phyloP scores from a whole-genome alignment of 1,140 invertebrate species.

The Eubasilissa regina region DNA sequence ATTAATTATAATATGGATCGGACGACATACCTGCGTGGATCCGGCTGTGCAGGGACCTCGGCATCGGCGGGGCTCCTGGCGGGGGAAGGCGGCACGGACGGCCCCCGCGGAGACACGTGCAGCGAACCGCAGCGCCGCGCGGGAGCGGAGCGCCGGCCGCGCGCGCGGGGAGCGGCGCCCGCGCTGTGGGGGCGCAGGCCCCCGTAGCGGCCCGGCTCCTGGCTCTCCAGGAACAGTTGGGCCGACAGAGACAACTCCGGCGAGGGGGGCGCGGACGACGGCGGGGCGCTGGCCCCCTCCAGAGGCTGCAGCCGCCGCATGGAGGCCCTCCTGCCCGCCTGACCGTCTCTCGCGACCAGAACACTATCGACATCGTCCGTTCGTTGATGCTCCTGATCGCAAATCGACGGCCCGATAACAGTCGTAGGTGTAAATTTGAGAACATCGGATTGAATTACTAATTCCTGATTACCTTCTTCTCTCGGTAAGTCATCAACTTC shows the following conservation, averaged over 20 bases:
- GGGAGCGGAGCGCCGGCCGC: constrained; percentile 26
- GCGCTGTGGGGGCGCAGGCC: constrained; percentile 17
- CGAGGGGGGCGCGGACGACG: constrained; percentile 37
- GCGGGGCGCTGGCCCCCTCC: constrained; percentile 46
- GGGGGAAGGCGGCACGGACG: background rate
- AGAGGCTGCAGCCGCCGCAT: constrained; percentile 54
- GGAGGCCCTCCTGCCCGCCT: constrained; percentile 45
- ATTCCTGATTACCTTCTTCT: background rate
- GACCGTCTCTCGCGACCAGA: background rate
- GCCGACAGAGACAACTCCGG: constrained; percentile 50
- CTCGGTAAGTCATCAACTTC: background rate
- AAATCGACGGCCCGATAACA: too few species aligned
- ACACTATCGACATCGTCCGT: background rate
- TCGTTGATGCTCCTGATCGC: too few species aligned
- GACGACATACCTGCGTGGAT: constrained; percentile 27
- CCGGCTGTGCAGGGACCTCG: background rate
- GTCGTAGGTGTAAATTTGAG: too few species aligned
- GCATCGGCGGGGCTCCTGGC: background rate
- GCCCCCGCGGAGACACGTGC: constrained; percentile 23
- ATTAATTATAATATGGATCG: too few species aligned
- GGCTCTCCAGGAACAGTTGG: constrained; percentile 54
- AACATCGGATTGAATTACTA: too few species aligned
- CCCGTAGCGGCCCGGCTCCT: constrained; percentile 37
- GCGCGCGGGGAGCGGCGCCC: constrained; percentile 1
- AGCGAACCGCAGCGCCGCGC: constrained; percentile 36